Evolutionary conservation across 2,113 vertebrate genomes (phyloP), one percentile per base, ranked within the genome.

Genomic region (Grallaria varia): DNA sequence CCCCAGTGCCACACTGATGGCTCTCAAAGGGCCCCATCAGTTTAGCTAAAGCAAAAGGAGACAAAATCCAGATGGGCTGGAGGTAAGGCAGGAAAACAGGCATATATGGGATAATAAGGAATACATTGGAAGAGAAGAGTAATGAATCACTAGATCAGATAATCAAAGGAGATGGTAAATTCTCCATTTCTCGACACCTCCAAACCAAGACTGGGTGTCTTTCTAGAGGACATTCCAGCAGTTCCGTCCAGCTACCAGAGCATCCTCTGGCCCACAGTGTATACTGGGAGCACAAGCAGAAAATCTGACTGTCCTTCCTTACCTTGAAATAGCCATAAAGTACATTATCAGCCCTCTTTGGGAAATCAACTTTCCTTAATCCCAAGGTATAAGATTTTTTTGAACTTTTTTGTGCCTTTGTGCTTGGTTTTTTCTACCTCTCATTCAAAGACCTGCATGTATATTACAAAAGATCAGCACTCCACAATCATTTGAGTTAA

Each of bases 1-100:
- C 1, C 62, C 1, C 3, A 63, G 55, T 10, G 59, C 69, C 39
- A 44, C 39, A 1, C 30, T 8, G 24, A 44, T 0, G 0, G 58
- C 74, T 87, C 82, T 52, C 7, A 25, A 47, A 60, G 82, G 62
- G 59, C 77, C 42, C 39, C 10, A 25, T 25, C 11, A 0, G n/a
- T 16, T 82, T 30, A 76, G 44, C 62, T 58, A 33, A 72, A 53
- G 31, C 5, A 7, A 25, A 20, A 72, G 66, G 56, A 64, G 31
- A 24, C 47, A 77, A 71, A 75, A 74, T 9, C 42, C 9, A 18
- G 20, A 31, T 31, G 62, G n/a, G 59, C 50, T 73, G 42, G 19
- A 79, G 33, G 21, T n/a, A 53, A 86, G 40, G 56, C 67, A 86
- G 49, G 52, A 78, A 71, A 81, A 71, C 1, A 50, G 4, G 24